phyloP scores from a whole-genome alignment of 2,113 vertebrate genomes.

The Hippocampus abdominalis region DNA sequence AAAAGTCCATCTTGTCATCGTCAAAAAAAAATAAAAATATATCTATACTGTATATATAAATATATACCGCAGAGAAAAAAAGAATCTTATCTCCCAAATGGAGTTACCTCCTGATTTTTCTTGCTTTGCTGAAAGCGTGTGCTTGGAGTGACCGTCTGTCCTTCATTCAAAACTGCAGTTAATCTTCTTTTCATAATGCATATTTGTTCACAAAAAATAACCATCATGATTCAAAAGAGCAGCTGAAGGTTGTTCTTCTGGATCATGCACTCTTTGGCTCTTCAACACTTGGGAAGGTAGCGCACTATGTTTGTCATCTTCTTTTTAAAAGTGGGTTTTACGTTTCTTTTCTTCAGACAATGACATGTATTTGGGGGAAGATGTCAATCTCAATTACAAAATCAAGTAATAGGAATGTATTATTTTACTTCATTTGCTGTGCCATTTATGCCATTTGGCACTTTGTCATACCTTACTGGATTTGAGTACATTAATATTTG shows the following conservation, averaged over 20 bases:
- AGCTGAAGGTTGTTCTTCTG: conserved; percentile 56
- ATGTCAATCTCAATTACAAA: too few relatives aligned
- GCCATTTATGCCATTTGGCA: too few relatives aligned
- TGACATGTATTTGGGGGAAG: too few relatives aligned
- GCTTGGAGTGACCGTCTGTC: conserved; percentile 31
- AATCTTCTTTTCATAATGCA: conserved; percentile 49
- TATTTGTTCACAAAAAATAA: conserved; percentile 59
- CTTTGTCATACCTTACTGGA: too few relatives aligned
- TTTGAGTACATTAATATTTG: too few relatives aligned
- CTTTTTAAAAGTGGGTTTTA: too few relatives aligned
- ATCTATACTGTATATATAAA: conserved; percentile 22
- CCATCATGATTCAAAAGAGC: conserved; percentile 39
- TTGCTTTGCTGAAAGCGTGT: conserved; percentile 25
- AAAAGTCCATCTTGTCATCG: conserved; percentile 40
- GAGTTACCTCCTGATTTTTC: conserved; percentile 23
- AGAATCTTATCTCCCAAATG: conserved; percentile 69
- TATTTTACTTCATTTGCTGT: too few relatives aligned
- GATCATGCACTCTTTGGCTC: neutral
- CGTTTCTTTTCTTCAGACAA: too few relatives aligned
- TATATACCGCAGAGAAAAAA: conserved; percentile 20
- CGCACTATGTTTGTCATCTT: neutral
- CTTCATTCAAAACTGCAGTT: conserved; percentile 45
- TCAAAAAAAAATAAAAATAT: neutral
- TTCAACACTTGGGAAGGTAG: neutral
- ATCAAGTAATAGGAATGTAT: too few relatives aligned